Evolutionary conservation across 1,140 invertebrate genomes (phyloP).

Genomic region (Chionoecetes opilio): DNA sequence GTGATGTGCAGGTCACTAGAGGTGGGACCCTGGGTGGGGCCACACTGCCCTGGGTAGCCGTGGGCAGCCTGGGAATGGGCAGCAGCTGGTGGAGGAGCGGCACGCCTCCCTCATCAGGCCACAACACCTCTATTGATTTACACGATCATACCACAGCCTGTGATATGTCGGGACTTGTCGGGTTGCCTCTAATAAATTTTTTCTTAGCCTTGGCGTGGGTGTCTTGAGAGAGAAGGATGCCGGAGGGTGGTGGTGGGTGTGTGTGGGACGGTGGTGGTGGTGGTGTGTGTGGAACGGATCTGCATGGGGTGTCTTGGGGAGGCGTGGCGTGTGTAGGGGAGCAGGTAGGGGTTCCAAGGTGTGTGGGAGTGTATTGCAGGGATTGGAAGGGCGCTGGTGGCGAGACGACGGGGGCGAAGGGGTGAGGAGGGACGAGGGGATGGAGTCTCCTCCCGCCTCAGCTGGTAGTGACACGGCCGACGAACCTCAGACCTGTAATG

Average conservation of each 20-base stretch:
- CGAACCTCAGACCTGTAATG: background rate
- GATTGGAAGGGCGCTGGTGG: background rate
- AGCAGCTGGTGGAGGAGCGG: background rate
- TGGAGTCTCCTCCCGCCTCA: background rate
- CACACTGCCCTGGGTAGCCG: background rate
- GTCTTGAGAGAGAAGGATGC: background rate
- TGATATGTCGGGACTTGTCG: background rate
- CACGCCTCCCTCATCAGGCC: background rate
- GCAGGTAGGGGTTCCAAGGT: background rate
- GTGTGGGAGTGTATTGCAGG: too few species aligned
- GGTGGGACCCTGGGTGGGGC: background rate
- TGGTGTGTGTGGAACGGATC: background rate
- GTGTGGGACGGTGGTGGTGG: background rate
- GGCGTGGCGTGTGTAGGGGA: background rate
- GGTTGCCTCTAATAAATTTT: conserved; percentile 18
- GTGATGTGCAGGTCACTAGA: background rate
- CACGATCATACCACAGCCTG: background rate
- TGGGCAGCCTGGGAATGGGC: background rate
- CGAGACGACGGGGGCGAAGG: background rate
- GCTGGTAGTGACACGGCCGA: background rate
- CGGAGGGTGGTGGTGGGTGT: background rate
- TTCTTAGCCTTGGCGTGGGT: background rate
- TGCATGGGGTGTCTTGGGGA: background rate
- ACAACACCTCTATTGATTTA: background rate
- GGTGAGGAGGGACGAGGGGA: background rate